These are phyloP conservation scores for Drosophila sp. DNA, from an alignment of 1,140 invertebrate genomes.

Conservation along the genomic window DNA sequence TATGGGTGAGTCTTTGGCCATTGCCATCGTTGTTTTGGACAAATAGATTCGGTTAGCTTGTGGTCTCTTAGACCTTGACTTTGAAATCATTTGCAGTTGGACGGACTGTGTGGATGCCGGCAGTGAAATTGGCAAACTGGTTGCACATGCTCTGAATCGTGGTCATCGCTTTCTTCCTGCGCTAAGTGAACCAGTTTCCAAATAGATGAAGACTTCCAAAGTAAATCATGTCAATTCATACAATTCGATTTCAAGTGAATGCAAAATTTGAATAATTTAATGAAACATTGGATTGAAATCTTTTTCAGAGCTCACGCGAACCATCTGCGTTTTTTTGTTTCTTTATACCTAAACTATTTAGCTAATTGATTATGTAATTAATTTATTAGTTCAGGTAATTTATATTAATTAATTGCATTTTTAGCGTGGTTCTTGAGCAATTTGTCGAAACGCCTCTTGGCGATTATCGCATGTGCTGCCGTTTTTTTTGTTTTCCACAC, in stretches of 20 bases:
- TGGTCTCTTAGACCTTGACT: constrained; percentile 64
- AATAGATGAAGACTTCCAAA: constrained; percentile 17
- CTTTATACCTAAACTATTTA: constrained; percentile 33
- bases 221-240: constrained; percentile 33
- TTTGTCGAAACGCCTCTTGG: constrained; percentile 43
- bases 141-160: constrained; percentile 29
- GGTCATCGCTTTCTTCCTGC: constrained; percentile 53
- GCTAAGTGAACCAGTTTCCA: constrained; percentile 21
- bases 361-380: constrained; percentile 65
- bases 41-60: constrained; percentile 5
- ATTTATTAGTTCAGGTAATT: constrained; percentile 54
- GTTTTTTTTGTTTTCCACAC: neutral
- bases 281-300: neutral
- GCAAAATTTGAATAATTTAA: neutral
- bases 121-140: constrained; percentile 53
- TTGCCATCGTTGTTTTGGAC: constrained; percentile 34
- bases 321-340: neutral
- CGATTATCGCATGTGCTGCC: constrained; percentile 20
- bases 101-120: constrained; percentile 3
- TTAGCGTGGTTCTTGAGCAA: constrained; percentile 47
- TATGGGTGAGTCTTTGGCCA: constrained; percentile 52
- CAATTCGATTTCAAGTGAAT: constrained; percentile 1
- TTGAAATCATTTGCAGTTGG: constrained; percentile 49
- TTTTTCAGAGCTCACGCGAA: no score
- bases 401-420: constrained; percentile 52